Conservation (phyloP, 2,888 invertebrate species). For the Nomada lathburiana region DNA sequence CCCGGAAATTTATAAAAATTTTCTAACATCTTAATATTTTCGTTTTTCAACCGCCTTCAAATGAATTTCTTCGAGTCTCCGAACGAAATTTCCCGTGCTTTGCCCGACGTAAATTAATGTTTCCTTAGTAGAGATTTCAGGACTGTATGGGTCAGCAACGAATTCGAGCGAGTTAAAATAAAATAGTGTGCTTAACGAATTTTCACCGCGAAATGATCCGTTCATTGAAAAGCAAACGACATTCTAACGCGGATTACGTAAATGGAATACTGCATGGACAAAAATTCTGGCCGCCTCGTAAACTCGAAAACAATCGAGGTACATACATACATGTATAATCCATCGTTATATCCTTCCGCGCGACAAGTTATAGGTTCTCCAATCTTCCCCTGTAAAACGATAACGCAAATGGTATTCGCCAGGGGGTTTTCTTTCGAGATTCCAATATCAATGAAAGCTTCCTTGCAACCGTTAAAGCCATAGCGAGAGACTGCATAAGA, state of each 20-base stretch:
- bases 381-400: slow-evolving; percentile 28
- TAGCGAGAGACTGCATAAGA: no score
- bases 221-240: not conserved
- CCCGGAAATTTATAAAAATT: no score
- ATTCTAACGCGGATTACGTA: not conserved
- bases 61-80: no score
- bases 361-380: slow-evolving; percentile 6
- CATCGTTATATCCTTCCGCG: slow-evolving; percentile 15
- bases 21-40: no score
- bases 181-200: no score
- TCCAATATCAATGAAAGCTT: not conserved
- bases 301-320: slow-evolving; percentile 20
- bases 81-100: no score
- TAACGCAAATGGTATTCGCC: slow-evolving; percentile 5
- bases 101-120: no score
- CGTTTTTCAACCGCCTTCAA: no score
- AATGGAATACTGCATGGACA: not conserved
- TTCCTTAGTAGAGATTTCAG: no score
- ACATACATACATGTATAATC: not conserved
- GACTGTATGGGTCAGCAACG: no score
- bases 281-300: slow-evolving; percentile 1
- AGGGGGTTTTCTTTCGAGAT: not conserved
- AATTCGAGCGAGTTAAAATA: no score
- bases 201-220: not conserved
- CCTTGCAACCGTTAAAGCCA: not conserved